Conservation (phyloP, 2,797 vertebrate genomes). For the Poecilia velifera region DNA sequence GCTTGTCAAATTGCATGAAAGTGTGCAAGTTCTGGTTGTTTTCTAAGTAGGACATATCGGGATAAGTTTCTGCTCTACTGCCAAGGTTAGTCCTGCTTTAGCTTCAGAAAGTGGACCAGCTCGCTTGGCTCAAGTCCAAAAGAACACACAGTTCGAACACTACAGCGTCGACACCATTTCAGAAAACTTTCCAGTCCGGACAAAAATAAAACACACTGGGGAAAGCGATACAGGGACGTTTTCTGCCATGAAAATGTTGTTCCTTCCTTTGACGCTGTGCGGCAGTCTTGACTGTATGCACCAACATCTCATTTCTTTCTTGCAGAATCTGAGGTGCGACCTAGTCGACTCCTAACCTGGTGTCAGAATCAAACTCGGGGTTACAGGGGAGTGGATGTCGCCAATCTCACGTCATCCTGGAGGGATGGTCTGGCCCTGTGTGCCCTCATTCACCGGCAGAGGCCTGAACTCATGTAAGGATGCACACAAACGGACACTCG, state of each 20-base stretch:
- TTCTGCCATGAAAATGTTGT: neutral
- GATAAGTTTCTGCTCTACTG: constrained; percentile 12
- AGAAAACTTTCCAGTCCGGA: constrained; percentile 7
- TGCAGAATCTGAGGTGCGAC: constrained; percentile 89
- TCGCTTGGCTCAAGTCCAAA: neutral
- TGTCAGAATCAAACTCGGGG: constrained; percentile 93
- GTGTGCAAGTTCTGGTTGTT: neutral
- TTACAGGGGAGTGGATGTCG: constrained; percentile 86
- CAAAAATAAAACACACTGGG: constrained; percentile 4
- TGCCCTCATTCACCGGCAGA: constrained; percentile 92
- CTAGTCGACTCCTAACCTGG: constrained; percentile 91
- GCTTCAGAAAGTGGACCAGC: constrained; percentile 15
- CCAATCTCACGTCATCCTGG: constrained; percentile 91
- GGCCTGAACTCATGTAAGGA: constrained; percentile 92
- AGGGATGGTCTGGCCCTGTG: constrained; percentile 92
- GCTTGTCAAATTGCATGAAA: constrained; percentile 6
- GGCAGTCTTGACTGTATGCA: neutral
- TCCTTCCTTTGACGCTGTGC: constrained; percentile 3
- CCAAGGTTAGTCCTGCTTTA: constrained; percentile 9
- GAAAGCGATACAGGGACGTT: neutral
- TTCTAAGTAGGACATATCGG: constrained; percentile 9
- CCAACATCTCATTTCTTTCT: neutral
- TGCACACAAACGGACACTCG: neutral
- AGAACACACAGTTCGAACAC: neutral
- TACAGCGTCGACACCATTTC: neutral